Conservation (phyloP, 1,140 invertebrate species). For the Anoplophora glabripennis region DNA sequence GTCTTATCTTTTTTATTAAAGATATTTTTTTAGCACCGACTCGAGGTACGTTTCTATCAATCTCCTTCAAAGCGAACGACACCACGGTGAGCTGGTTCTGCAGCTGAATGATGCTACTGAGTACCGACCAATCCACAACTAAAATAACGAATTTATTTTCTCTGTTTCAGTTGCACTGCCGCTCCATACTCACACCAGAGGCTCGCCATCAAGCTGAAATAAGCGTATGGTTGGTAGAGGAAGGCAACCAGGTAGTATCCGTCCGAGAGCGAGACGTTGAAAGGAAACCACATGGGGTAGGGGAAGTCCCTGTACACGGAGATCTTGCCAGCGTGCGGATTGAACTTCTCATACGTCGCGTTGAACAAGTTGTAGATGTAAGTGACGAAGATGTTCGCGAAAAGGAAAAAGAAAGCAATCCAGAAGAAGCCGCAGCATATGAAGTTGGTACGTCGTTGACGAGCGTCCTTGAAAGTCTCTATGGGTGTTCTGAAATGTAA, state of each 20-base stretch:
- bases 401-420: background rate
- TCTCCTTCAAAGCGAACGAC: background rate
- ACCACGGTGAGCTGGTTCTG: background rate
- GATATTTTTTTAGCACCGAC: background rate
- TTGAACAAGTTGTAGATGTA: background rate
- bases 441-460: no score
- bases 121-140: background rate
- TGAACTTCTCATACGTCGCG: background rate
- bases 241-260: conserved; percentile 5
- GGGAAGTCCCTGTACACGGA: conserved; percentile 4
- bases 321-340: background rate
- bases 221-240: background rate
- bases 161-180: background rate
- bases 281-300: conserved; percentile 8
- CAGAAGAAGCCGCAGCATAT: no score
- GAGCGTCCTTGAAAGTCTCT: no score
- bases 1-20: background rate
- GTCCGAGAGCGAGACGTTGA: conserved; percentile 2
- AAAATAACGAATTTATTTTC: background rate
- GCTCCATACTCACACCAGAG: background rate
- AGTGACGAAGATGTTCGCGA: background rate
- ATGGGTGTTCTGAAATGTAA: no score
- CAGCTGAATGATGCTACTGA: background rate
- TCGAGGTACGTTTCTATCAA: background rate
- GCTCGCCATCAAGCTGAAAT: background rate